Evolutionary conservation across 2,797 vertebrate species (phyloP), one percentile per base, ranked within the genome.

Genomic region (Pangasius larnaudii): DNA sequence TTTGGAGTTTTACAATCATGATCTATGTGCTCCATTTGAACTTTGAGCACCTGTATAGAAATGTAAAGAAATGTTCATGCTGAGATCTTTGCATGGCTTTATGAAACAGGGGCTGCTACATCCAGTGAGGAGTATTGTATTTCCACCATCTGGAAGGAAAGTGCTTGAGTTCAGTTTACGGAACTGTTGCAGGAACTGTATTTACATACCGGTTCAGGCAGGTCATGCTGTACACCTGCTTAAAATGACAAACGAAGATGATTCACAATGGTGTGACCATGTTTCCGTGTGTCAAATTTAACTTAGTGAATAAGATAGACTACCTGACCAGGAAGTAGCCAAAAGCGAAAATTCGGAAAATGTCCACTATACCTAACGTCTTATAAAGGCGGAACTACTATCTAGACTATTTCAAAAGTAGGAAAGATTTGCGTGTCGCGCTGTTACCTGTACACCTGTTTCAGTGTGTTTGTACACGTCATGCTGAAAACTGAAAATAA

Each of bases 361-460:
- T 58, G 30, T 53, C 3, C 36, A 51, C 42, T 67, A 2, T 13
- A 84, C 27, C 2, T 7, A 65, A 67, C 0, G 0, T 36, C n/a
- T 84, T 51, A 63, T 5, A 84, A 69, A 71, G 18, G 13, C 46
- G 30, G 9, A 85, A 85, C 42, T 49, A 46, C 49, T 51, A 49
- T 67, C 33, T 4, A 36, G 22, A 56, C 49, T 58, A 39, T 18
- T 71, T 58, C 19, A 16, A 16, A 53, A 39, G 46, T 2, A 49
- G 46, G 6, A 72, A 39, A 39, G 14, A 58, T 74, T 42, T 16
- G 24, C 11, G 58, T 53, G 4, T 16, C 22, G 67, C 65, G 51
- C 46, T 67, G 46, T 86, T 59, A 63, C 84, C 75, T 72, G 87
- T 36, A 24, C 78, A 89, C 78, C 85, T 89, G 88, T 58, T 58